Evolutionary conservation across 2,888 invertebrate genomes (phyloP), one percentile per base, ranked within the genome.

Genomic region (Palloptera scutellata): DNA sequence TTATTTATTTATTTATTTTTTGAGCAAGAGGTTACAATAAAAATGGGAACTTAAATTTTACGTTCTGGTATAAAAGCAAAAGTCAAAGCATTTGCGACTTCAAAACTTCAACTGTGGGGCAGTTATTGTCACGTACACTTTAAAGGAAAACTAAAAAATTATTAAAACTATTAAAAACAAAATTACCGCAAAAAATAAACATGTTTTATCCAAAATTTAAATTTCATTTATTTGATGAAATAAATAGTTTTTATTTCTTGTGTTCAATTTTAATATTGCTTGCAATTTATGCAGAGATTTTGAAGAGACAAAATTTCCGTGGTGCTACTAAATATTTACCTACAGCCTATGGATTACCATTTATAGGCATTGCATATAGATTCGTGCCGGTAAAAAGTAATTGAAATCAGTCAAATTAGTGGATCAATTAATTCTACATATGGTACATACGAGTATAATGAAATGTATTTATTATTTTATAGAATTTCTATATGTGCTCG

Each of bases 401-500:
- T 15, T 3, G 19, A 30, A 30, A 2, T 30, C 30, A 30, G 6
- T 30, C 30, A 30, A 30, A 30, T 30, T 6, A 30, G 30, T 30
- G 30, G 6, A 30, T 30, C 30, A 30, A n/a, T n/a, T n/a, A n/a
- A n/a, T n/a, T n/a, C 6, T 30, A 30, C 30, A 4, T 30, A 4
- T 30, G 30, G 2, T 30, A 30, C 30, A 30, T 30, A 30, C 30
- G 6, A 30, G 6, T n/a, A 30, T 30, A 30, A 30, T 30, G 30
- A 30, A 30, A 30, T 30, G 6, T 30, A 30, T 30, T 30, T 30
- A 4, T 30, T 30, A 20, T 51, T 59, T 43, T 53, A 52, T 30
- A 69, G 66, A 61, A 43, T 59, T 66, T 30, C 43, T 69, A 15
- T 51, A 66, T 17, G 55, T 61, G 40, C 48, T 67, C 45, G 66